Base-by-base conservation (phyloP, 2,888 invertebrate genomes). In the Aromia moschata region DNA sequence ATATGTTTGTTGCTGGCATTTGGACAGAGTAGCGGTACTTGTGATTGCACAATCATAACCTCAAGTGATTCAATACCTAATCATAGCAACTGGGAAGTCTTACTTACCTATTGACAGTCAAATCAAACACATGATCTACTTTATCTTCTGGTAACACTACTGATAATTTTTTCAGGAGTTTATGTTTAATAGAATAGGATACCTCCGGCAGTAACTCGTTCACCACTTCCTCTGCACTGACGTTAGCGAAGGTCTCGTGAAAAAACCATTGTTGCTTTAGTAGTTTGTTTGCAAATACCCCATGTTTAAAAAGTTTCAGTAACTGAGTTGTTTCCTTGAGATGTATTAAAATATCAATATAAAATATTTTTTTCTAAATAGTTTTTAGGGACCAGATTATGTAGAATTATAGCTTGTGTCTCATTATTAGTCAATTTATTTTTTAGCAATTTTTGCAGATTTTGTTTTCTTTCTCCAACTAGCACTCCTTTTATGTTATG, bases 261-360 rank as follows among this genome's bases (percentile, higher is more conserved):
- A 70, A 68, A 47, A 69, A 66, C 68, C 67, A 69, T 37, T 31
- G 40, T 38, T 67, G 62, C 40, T 67, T 70, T 36, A 65, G 47
- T 11, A 70, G 55, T 38, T 54, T 58, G 41, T 65, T 66, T 0
- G 62, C 58, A 11, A 67, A 56, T 10, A 61, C 44, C 38, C 65
- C 67, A 58, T 45, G 57, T 56, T 58, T 47, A 14, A 70, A 49
- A 31, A 69, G 37, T 15, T 60, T 46, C 3, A 60, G 18, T 11
- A 70, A 55, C 51, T 65, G 61, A 2, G 53, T 38, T 1, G 47
- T 44, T 16, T 56, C 55, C 31, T 53, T 61, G 25, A 63, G 68
- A 43, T 60, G 58, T 37, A 72, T 66, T 14, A 72, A 53, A 36
- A 64, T 37, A 52, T 69, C 65, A 5, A 70, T 49, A 51, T 64